Evolutionary conservation across 2,113 vertebrate genomes (phyloP), one percentile per base, ranked within the genome.

Genomic region (Anguilla japonica): DNA sequence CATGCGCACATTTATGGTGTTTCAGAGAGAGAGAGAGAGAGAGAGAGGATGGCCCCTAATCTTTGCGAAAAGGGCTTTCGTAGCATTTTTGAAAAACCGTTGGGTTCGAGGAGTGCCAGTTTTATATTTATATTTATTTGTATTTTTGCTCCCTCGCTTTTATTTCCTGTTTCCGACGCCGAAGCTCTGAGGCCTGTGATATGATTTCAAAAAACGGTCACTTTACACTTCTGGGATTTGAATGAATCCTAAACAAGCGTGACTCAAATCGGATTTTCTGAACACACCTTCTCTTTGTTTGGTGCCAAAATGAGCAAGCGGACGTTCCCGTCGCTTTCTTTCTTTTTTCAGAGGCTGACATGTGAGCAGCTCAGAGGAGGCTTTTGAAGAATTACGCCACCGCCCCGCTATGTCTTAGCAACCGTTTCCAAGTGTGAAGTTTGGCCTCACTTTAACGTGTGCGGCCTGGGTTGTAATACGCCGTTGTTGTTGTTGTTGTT

Each of bases 61-160:
- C 87, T 92, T 46, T 53, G 50, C 91, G 90, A 90, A 82, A 86
- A 88, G 85, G 78, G 87, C 29, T 3, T 89, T 11, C 34, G 85
- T 85, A 41, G 83, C 89, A 89, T 87, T 85, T 89, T 90, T 56
- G 75, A 85, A n/a, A 67, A 89, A 89, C 5, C 40, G 14, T 43
- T 43, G 2, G 41, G 41, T 81, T 81, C 46, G 41, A 40, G 41
- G 14, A 81, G 41, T 41, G 41, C 39, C 18, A 6, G 80, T 41
- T 82, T 82, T 82, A 41, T 41, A 18, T 80, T 11, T 80, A 29
- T 67, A 8, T 46, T 46, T 46, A 46, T 46, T 46, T 46, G 34
- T 16, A 56, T 41, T 40, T 84, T 57, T 60, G 7, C 5, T 53
- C 43, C 43, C 43, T 46, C 8, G 14, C 34, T 29, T 22, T 50